A percentile compares a stretch with the other conserved stretches of the same genome.
phyloP scores from a whole-genome alignment of 1,140 invertebrate genomes.

The Drosophila tani region DNA sequence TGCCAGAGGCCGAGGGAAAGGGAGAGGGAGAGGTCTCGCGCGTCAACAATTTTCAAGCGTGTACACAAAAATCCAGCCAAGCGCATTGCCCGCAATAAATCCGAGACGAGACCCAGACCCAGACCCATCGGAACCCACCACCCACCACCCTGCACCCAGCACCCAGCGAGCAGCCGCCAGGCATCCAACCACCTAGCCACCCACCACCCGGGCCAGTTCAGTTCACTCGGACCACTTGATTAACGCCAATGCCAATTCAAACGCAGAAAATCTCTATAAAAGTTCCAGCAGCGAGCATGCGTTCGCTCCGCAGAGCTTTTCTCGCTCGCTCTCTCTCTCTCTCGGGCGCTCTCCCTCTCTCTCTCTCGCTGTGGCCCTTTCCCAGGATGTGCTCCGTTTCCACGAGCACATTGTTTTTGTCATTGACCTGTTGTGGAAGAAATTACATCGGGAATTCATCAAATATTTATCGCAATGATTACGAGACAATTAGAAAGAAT shows the following conservation, averaged over 20 bases:
- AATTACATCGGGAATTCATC: constrained; percentile 26
- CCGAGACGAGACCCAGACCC: constrained; percentile 65
- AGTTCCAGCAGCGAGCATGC: constrained; percentile 67
- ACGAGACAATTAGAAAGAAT: constrained; percentile 8
- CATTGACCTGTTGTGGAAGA: constrained; percentile 78
- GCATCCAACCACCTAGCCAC: constrained; percentile 27
- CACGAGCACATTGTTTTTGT: constrained; percentile 69
- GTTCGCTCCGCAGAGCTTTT: constrained; percentile 58
- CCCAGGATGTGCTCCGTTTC: constrained; percentile 49
- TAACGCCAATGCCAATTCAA: constrained; percentile 79
- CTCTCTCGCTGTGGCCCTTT: constrained; percentile 12
- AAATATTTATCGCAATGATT: constrained; percentile 35
- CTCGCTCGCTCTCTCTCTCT: constrained; percentile 14
- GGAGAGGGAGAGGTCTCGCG: constrained; percentile 35
- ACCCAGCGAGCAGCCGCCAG: constrained; percentile 5
- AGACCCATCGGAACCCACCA: constrained; percentile 52
- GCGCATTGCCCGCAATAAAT: constrained; percentile 57
- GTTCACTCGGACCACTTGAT: constrained; percentile 69
- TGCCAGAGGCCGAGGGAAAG: too few species aligned
- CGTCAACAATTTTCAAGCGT: constrained; percentile 81
- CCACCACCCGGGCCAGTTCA: constrained; percentile 41
- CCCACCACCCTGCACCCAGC: constrained; percentile 21
- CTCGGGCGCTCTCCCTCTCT: not conserved
- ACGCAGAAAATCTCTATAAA: constrained; percentile 79
- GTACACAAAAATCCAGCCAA: constrained; percentile 77